phyloP scores from a whole-genome alignment of 2,797 vertebrate genomes.

The Pseudomugil gertrudae region DNA sequence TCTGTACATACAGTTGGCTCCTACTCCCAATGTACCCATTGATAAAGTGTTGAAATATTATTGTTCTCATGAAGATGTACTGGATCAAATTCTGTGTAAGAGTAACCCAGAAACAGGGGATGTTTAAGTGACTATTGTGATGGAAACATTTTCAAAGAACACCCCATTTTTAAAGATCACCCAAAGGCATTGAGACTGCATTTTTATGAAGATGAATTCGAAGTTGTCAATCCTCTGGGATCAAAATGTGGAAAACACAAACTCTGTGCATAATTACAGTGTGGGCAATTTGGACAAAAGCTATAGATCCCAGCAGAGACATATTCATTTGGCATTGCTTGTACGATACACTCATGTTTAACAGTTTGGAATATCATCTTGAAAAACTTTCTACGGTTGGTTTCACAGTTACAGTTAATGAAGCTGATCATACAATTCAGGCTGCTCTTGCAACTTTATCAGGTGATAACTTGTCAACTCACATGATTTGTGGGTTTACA shows the following conservation, averaged over 20 bases:
- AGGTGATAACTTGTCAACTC: constrained; percentile 35
- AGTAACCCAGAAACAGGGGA: neutral
- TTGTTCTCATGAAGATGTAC: constrained; percentile 25
- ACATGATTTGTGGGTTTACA: constrained; percentile 35
- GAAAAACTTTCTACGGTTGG: constrained; percentile 20
- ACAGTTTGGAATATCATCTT: constrained; percentile 9
- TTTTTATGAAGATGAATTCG: constrained; percentile 41
- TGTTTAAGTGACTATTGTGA: constrained; percentile 25
- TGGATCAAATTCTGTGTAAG: constrained; percentile 20
- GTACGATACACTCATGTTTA: constrained; percentile 17
- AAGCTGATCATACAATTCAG: constrained; percentile 11
- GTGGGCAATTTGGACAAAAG: constrained; percentile 16
- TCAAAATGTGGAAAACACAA: constrained; percentile 31
- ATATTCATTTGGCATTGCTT: constrained; percentile 39
- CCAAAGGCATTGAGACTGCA: constrained; percentile 19
- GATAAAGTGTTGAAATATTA: constrained; percentile 15
- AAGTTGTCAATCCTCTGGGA: constrained; percentile 12
- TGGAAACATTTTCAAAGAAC: constrained; percentile 15
- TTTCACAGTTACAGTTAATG: constrained; percentile 13
- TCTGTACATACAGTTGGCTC: constrained; percentile 2
- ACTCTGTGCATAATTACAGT: constrained; percentile 30
- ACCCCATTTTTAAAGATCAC: constrained; percentile 16
- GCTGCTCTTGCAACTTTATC: constrained; percentile 40
- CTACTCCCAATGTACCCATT: constrained; percentile 23
- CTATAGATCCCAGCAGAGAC: constrained; percentile 22